Conservation (phyloP, 1,140 invertebrate genomes). For the Hyposmocoma kahamanoa region DNA sequence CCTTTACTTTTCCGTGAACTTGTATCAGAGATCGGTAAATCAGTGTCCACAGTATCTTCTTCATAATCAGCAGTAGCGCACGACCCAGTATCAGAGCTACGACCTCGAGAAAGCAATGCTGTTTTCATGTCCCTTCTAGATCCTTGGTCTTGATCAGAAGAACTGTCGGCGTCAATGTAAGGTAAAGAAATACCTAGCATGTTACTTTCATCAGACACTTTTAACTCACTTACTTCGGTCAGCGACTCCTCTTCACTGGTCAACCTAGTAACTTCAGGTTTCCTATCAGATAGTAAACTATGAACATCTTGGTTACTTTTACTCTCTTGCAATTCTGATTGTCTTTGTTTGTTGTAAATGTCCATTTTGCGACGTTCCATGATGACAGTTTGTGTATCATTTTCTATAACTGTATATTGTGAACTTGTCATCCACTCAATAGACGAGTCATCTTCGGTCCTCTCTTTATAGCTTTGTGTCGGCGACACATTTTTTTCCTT, state of each 20-base stretch:
- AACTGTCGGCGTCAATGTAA: conserved; percentile 70
- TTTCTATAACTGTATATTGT: conserved; percentile 67
- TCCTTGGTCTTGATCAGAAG: conserved; percentile 68
- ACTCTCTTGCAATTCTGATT: conserved; percentile 52
- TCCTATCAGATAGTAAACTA: conserved; percentile 36
- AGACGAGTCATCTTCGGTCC: conserved; percentile 62
- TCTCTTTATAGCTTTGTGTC: conserved; percentile 58
- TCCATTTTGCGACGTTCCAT: conserved; percentile 76
- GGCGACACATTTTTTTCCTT: conserved; percentile 51
- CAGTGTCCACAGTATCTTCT: conserved; percentile 73
- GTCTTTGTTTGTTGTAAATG: conserved; percentile 69
- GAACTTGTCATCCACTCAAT: conserved; percentile 66
- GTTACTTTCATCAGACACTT: conserved; percentile 69
- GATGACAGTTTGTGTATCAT: conserved; percentile 76
- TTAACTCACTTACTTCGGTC: conserved; percentile 76
- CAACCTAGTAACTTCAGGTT: conserved; percentile 65
- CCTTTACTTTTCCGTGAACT: conserved; percentile 38
- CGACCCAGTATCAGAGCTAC: conserved; percentile 77
- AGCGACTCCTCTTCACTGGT: conserved; percentile 79
- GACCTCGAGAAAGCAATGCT: conserved; percentile 54
- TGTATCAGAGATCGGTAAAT: conserved; percentile 44
- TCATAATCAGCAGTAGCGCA: conserved; percentile 78
- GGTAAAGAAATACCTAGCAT: conserved; percentile 57
- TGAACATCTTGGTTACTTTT: conserved; percentile 54
- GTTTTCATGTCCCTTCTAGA: conserved; percentile 47